Base-by-base conservation (phyloP, 1,140 invertebrate species). In the Heliconius melpomene region DNA sequence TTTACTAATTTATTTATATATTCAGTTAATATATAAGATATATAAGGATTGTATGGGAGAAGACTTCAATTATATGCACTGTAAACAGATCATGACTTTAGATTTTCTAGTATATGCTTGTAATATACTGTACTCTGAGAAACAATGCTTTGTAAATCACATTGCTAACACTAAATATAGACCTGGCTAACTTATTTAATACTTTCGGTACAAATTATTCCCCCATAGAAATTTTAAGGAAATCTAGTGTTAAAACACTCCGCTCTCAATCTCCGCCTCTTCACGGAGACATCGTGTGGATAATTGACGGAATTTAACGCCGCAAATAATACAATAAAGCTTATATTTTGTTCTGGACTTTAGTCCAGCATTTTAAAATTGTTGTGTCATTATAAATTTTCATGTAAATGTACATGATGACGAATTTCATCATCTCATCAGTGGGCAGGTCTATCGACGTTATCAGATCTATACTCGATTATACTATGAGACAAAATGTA, bases 51-150 rank as follows among this genome's bases (percentile, higher is more conserved):
- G 54, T 60, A 66, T 66, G 3, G 60, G 1, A 29, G 13, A 66
- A 66, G 23, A 66, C 13, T 26, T 66, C 9, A 66, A 11, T 29
- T 66, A 26, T 57, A 3, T 8, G 9, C 36, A n/a, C 13, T 72
- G 32, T 72, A n/a, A 72, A 72, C 26, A 32, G 13, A 72, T 72
- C 32, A n/a, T 72, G 71, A 72, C 60, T 66, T 66, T 66, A 29
- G 13, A 66, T 29, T 66, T 66, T 13, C 26, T 26, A 26, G 23
- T 26, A 60, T 13, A 26, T 26, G 6, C 46, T 16, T 50, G 46
- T 50, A 50, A 18, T 50, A 50, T 57, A 57, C n/a, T 7, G 18
- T 57, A 23, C 54, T 60, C 2, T n/a, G 3, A 60, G 20, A 11
- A 16, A 66, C 60, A 66, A 66, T 66, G 26, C 60, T 16, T 16